Evolutionary conservation across 1,140 invertebrate genomes (phyloP), one percentile per base, ranked within the genome.

Genomic region (Zaprionus ghesquierei): DNA sequence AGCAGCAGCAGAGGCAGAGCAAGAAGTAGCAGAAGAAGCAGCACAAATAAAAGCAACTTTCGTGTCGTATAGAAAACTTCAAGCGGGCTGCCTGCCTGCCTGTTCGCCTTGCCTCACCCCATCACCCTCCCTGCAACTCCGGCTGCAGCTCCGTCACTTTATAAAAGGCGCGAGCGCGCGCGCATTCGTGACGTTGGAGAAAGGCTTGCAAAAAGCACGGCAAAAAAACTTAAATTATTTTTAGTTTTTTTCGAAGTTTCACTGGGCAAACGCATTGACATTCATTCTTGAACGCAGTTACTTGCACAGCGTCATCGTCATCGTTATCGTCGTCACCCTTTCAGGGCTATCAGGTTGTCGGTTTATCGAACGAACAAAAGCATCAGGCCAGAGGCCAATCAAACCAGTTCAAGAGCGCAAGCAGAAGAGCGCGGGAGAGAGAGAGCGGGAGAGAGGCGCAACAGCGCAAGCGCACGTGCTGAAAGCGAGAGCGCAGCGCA

Each of bases 21-120:
- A 25, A 41, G 23, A 49, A 60, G 5, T 5, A 55, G 49, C 6
- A 70, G 41, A 51, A 65, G 33, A 55, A 68, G 68, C 75, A 55
- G 79, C 62, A 69, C 29, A 50, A 46, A 64, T 53, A 53, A 72
- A 73, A 71, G 41, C 74, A 75, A 86, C 82, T 89, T 87, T 87
- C 82, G 76, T 82, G 75, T 61, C 41, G 64, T 62, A 31, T 69
- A 73, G 20, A 69, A 69, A 61, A 60, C 15, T 55, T 18, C n/a
- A 65, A 58, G 35, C 59, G 49, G 2, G 25, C 35, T 41, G 35
- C 35, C 35, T 41, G 35, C 35, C 35, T 15, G 33, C 23, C 31
- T 35, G 25, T 18, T 44, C 10, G 12, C n/a, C n/a, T n/a, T 35
- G n/a, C 13, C 25, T 20, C 29, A 25, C 46, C 29, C 25, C 27